Percentiles rank a stretch among this genome's conserved stretches.
These are phyloP conservation scores for Wiebesia pumilae DNA, from an alignment of 1,140 invertebrate species.

Conservation along the genomic window DNA sequence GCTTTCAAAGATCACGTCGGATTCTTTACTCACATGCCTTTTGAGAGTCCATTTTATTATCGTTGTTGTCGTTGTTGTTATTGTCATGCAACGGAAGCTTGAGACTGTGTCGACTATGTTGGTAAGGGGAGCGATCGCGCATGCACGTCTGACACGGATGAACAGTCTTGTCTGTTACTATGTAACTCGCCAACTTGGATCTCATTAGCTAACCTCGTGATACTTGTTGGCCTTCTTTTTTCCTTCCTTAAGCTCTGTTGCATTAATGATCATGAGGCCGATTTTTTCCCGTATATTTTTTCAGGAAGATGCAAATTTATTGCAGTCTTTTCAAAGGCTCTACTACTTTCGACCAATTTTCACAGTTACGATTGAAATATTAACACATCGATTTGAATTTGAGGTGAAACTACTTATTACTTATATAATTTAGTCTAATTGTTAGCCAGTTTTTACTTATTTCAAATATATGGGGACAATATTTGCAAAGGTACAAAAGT, in stretches of 20 bases:
- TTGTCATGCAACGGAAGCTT: slow-evolving; percentile 2
- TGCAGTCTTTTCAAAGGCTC: background rate
- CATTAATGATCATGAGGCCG: no score
- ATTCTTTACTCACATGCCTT: background rate
- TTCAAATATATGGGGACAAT: no score
- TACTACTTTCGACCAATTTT: background rate
- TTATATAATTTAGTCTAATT: no score
- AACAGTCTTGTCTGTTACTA: background rate
- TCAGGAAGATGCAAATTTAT: background rate
- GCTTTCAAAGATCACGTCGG: no score
- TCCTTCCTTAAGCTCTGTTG: background rate
- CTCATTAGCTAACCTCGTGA: slow-evolving; percentile 21
- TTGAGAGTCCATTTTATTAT: background rate
- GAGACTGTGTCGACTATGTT: background rate
- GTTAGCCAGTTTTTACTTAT: no score
- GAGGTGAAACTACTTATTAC: no score
- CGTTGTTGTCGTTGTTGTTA: background rate
- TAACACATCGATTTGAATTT: background rate
- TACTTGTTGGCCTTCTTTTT: slow-evolving; percentile 3
- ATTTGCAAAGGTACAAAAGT: no score
- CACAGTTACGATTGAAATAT: background rate
- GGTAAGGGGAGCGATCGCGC: background rate
- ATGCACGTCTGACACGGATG: background rate
- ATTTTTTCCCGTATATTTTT: background rate
- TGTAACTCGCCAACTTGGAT: background rate